Percentiles rank a stretch among this genome's conserved stretches.
These are phyloP conservation scores for Netelia melanura DNA, from an alignment of 2,888 invertebrate genomes.

Conservation along the genomic window DNA sequence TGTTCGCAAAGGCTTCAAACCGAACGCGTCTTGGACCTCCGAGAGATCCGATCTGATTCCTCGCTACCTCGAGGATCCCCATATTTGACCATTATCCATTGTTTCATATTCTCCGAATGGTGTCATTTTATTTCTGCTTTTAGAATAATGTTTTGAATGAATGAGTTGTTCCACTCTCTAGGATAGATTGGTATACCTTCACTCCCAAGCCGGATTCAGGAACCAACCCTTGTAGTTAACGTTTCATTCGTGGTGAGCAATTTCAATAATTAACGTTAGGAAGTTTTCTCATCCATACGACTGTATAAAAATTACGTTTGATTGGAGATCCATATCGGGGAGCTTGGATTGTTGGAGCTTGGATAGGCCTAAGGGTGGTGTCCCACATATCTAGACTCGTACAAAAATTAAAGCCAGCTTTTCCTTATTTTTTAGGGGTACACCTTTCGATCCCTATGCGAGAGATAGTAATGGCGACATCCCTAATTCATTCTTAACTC, in stretches of 20 bases:
- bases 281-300: background rate
- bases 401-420: no score
- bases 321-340: no score
- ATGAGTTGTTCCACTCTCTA: background rate
- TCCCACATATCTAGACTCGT: no score
- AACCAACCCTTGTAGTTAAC: background rate
- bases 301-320: background rate
- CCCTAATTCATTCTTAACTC: no score
- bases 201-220: background rate
- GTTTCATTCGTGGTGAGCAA: background rate
- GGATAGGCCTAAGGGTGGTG: no score
- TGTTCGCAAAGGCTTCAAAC: conserved; percentile 14
- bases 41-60: background rate
- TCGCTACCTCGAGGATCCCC: background rate
- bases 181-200: background rate
- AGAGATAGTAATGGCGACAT: no score
- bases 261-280: background rate
- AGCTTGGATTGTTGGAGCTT: no score
- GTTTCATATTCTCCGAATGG: background rate
- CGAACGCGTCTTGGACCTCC: conserved; percentile 11
- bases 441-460: no score
- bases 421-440: no score
- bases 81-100: background rate
- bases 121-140: background rate
- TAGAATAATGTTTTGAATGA: background rate